These are phyloP conservation scores for Diorhabda sublineata DNA, from an alignment of 1,140 invertebrate genomes.

Conservation along the genomic window DNA sequence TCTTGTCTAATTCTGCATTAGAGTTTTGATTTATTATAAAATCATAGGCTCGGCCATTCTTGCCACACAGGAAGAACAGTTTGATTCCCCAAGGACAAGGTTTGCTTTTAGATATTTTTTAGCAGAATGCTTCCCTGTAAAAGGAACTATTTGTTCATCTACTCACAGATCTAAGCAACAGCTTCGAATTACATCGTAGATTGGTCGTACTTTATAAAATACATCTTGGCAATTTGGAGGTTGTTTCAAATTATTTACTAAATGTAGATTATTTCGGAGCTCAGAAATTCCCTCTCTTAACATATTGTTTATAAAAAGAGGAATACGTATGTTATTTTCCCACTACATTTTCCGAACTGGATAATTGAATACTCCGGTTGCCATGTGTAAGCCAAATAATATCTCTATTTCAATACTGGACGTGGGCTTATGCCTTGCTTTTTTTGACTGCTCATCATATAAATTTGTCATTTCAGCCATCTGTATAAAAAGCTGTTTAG, in stretches of 20 bases:
- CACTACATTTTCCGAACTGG: no score
- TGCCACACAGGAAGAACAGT: no score
- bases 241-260: background rate
- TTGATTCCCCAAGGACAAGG: no score
- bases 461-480: no score
- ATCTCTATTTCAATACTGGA: no score
- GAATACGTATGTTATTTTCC: no score
- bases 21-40: slow-evolving; percentile 24
- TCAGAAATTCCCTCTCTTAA: slow-evolving; percentile 1
- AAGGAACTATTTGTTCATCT: slow-evolving; percentile 30
- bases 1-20: slow-evolving; percentile 20
- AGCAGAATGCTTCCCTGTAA: slow-evolving; percentile 35
- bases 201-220: background rate
- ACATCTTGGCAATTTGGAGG: background rate
- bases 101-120: background rate
- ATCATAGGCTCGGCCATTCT: no score
- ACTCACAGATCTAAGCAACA: background rate
- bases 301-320: background rate
- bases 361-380: no score
- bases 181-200: slow-evolving; percentile 31
- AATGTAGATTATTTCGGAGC: background rate
- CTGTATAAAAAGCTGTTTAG: no score
- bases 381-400: no score
- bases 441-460: no score
- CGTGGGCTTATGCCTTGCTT: no score